Conservation (phyloP, 2,797 vertebrate genomes). For the Psittacula echo region DNA sequence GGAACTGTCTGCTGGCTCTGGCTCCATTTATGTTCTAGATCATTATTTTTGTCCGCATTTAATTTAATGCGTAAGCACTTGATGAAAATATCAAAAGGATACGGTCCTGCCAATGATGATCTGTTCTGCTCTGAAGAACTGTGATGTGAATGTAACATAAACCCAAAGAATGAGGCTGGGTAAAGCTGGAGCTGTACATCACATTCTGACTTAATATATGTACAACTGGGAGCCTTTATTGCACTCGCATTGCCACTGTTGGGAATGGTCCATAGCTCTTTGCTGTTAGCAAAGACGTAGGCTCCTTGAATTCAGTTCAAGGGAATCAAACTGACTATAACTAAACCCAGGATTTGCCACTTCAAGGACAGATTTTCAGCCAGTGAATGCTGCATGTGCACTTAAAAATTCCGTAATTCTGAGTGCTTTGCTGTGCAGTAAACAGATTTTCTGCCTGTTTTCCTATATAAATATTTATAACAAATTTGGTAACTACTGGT, state of each 20-base stretch:
- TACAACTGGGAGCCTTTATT: background rate
- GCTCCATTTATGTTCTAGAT: background rate
- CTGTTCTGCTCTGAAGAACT: background rate
- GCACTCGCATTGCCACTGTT: accelerated
- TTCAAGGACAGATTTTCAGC: background rate
- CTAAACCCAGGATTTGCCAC: background rate
- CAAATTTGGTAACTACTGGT: constrained; percentile 33
- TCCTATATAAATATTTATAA: constrained; percentile 47
- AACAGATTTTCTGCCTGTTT: constrained; percentile 37
- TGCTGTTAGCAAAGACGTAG: background rate
- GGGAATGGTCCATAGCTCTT: background rate
- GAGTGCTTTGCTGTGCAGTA: background rate
- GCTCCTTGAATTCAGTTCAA: background rate
- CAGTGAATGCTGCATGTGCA: background rate
- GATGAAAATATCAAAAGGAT: background rate
- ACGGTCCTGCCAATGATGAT: accelerated
- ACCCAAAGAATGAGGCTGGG: background rate
- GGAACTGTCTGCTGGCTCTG: background rate
- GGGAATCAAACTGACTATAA: background rate
- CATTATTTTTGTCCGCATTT: background rate
- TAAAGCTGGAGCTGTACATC: background rate
- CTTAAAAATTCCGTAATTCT: background rate
- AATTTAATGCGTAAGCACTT: background rate
- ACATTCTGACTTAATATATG: background rate
- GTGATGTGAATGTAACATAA: background rate